Percentiles rank a stretch among this genome's conserved stretches.
Evolutionary conservation across 1,140 invertebrate species (phyloP).

Genomic region (Drosophila pachea): DNA sequence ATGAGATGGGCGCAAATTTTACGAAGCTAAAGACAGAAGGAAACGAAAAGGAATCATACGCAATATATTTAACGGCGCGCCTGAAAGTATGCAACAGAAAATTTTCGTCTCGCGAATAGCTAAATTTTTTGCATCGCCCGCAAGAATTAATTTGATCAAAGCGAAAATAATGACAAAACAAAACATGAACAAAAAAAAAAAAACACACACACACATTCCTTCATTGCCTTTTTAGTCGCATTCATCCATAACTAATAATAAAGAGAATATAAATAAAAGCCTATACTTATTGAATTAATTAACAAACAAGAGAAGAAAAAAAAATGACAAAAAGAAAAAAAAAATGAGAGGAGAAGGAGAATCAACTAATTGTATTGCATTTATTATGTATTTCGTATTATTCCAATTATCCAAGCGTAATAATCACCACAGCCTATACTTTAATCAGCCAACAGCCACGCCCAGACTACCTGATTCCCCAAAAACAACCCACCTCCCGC

Average conservation of each 20-base stretch:
- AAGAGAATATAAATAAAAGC: constrained; percentile 2
- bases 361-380: constrained; percentile 70
- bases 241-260: constrained; percentile 56
- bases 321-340: not conserved
- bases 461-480: not conserved
- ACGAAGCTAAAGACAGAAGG: constrained; percentile 48
- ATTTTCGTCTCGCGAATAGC: constrained; percentile 37
- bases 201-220: constrained; percentile 57
- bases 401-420: constrained; percentile 73
- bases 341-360: constrained; percentile 1
- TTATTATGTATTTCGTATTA: constrained; percentile 74
- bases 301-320: constrained; percentile 41
- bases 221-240: constrained; percentile 71
- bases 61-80: constrained; percentile 35
- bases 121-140: constrained; percentile 50
- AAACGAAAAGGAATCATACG: constrained; percentile 47
- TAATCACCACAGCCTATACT: constrained; percentile 68
- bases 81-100: constrained; percentile 45
- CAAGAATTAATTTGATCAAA: constrained; percentile 33
- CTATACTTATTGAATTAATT: constrained; percentile 34
- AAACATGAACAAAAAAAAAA: not conserved
- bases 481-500: not conserved
- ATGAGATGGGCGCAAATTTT: constrained; percentile 55
- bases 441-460: constrained; percentile 54
- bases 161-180: constrained; percentile 10